phyloP scores from a whole-genome alignment of 2,113 vertebrate species.

The Arothron firmamentum region DNA sequence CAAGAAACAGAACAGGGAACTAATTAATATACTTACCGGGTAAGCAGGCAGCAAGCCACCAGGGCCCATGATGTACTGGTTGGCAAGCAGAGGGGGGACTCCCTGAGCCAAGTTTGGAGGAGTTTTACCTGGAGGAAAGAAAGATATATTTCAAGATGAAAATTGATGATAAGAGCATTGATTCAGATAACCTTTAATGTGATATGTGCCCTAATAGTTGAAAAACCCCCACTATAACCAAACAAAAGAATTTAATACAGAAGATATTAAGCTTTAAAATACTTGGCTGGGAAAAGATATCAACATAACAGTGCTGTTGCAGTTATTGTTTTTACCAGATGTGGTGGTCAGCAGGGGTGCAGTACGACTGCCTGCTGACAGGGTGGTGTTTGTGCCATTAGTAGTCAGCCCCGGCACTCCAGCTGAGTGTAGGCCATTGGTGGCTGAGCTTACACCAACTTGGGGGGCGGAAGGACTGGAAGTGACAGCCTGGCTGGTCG shows the following conservation, averaged over 20 bases:
- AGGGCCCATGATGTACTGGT: slow-evolving; percentile 97
- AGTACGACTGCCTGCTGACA: slow-evolving; percentile 72
- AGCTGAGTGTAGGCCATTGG: slow-evolving; percentile 74
- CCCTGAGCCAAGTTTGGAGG: slow-evolving; percentile 93
- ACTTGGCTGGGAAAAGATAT: too few relatives aligned
- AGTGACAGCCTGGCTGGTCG: slow-evolving; percentile 60
- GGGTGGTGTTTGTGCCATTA: slow-evolving; percentile 73
- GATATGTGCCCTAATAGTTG: too few relatives aligned
- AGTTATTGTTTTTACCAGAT: slow-evolving; percentile 69
- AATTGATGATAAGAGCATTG: neutral
- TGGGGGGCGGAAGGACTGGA: slow-evolving; percentile 50
- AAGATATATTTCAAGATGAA: neutral
- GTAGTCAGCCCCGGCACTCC: slow-evolving; percentile 79
- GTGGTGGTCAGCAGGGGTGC: slow-evolving; percentile 81
- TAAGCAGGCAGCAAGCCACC: slow-evolving; percentile 96
- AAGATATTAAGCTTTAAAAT: neutral
- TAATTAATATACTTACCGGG: slow-evolving; percentile 77
- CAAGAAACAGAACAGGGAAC: neutral
- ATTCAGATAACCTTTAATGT: neutral
- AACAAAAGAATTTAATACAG: neutral
- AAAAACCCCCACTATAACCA: too few relatives aligned
- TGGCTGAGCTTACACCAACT: slow-evolving; percentile 71
- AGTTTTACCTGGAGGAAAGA: slow-evolving; percentile 82
- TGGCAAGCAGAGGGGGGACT: slow-evolving; percentile 89
- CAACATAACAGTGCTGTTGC: neutral